Evolutionary conservation across 2,797 vertebrate genomes (phyloP), one percentile per base, ranked within the genome.

Genomic region (Sus cebifrons): DNA sequence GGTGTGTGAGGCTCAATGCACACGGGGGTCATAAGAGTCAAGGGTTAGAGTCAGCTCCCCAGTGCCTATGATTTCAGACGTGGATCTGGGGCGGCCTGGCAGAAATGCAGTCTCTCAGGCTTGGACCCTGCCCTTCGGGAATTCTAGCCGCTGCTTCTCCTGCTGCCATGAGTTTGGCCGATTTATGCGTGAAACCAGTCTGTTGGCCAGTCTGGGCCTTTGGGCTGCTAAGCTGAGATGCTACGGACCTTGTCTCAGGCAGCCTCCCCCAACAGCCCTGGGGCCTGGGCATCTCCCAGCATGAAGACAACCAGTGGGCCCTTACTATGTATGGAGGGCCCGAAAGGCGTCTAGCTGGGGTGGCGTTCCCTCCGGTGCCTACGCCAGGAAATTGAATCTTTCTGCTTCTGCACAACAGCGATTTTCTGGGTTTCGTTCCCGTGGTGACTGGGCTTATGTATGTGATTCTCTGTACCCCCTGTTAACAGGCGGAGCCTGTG

Each of bases 161-260:
- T 5, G 3, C 25, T 44, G 62, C 44, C 67, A 21, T 9, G 5
- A 16, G 49, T 60, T 74, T 13, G 40, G 32, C 71, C 87, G 62
- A 83, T 91, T 84, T 56, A 25, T 44, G 74, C 86, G 68, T 93
- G 82, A 56, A 91, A 94, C 65, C 32, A 92, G 40, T 65, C 64
- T 56, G 25, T 27, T 60, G 70, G 85, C 27, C 2, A 2, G 5
- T 23, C 27, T 21, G 71, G 73, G 65, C 74, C 29, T 1, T 3
- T 14, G 16, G 52, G 27, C 60, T 54, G 40, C 78, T 54, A 52
- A 82, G 49, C 54, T 40, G 11, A 58, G 64, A 67, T 6, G 16
- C 82, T 84, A 91, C n/a, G 0, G 15, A 68, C 49, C 56, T 79
- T 58, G 64, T 83, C 58, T 36, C 36, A 14, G 16, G 67, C 82